phyloP scores from a whole-genome alignment of 2,888 invertebrate species.

The Diarsia dahlii region DNA sequence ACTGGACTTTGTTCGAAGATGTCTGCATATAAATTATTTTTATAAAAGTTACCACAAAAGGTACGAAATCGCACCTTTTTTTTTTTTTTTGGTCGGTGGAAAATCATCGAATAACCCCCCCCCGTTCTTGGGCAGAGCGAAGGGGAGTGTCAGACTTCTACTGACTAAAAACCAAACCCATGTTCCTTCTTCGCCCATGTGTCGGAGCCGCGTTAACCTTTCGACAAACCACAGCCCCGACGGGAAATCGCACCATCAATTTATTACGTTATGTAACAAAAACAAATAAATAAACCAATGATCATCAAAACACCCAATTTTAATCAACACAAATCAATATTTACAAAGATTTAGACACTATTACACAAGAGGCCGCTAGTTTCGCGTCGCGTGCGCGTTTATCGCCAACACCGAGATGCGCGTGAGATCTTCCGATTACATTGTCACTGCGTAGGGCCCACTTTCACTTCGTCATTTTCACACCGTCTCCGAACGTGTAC shows the following conservation, averaged over 20 bases:
- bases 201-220: too few species aligned
- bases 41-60: not conserved
- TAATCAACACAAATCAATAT: conserved; percentile 52
- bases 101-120: too few species aligned
- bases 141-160: too few species aligned
- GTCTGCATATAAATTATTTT: not conserved
- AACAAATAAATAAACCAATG: not conserved
- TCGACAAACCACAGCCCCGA: too few species aligned
- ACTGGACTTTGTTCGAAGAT: not conserved
- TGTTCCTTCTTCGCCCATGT: too few species aligned
- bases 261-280: too few species aligned
- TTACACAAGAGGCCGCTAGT: conserved; percentile 69
- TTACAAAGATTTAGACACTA: conserved; percentile 58
- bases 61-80: not conserved
- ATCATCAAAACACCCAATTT: conserved; percentile 20
- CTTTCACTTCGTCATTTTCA: conserved; percentile 75
- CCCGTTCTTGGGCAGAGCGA: too few species aligned
- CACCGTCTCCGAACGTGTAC: conserved; percentile 58
- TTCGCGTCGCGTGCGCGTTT: conserved; percentile 66
- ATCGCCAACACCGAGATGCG: conserved; percentile 64
- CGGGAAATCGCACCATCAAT: too few species aligned
- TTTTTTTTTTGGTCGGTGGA: too few species aligned
- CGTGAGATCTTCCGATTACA: conserved; percentile 76
- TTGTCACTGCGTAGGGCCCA: conserved; percentile 75
- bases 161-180: too few species aligned